These are phyloP conservation scores for Microdon myrmicae DNA, from an alignment of 2,888 invertebrate genomes.

Conservation along the genomic window DNA sequence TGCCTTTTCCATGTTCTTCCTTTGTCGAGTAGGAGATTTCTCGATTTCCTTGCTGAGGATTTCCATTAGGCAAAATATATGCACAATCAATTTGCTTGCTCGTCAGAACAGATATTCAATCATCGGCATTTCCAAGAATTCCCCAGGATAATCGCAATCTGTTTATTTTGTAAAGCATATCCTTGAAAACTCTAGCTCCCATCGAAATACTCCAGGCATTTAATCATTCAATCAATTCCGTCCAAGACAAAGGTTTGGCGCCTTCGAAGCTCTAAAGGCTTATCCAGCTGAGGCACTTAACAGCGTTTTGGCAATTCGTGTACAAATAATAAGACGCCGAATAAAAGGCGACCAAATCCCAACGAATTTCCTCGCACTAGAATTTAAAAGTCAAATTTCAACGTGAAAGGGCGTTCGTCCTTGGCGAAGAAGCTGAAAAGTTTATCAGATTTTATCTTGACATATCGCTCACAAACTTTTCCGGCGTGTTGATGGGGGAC, in stretches of 20 bases:
- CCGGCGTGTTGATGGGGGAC: neutral
- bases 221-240: slow-evolving; percentile 34
- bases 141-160: slow-evolving; percentile 24
- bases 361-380: slow-evolving; percentile 22
- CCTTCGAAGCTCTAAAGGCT: slow-evolving; percentile 27
- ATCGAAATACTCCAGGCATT: slow-evolving; percentile 32
- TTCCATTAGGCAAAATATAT: too few species aligned
- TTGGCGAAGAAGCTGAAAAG: slow-evolving; percentile 46
- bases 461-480: slow-evolving; percentile 28
- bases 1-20: too few species aligned
- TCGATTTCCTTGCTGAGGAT: too few species aligned
- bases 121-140: too few species aligned
- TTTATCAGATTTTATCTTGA: slow-evolving; percentile 25
- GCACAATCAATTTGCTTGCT: too few species aligned
- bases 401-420: slow-evolving; percentile 44
- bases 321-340: too few species aligned
- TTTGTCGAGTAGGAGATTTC: too few species aligned
- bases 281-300: slow-evolving; percentile 24
- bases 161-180: slow-evolving; percentile 12
- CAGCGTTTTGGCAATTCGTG: slow-evolving; percentile 5
- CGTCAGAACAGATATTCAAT: too few species aligned
- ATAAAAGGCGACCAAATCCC: neutral
- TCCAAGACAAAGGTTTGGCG: slow-evolving; percentile 20
- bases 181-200: slow-evolving; percentile 14
- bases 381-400: slow-evolving; percentile 51